These are phyloP conservation scores for Cephonodes hylas DNA, from an alignment of 2,888 invertebrate genomes.

Conservation along the genomic window DNA sequence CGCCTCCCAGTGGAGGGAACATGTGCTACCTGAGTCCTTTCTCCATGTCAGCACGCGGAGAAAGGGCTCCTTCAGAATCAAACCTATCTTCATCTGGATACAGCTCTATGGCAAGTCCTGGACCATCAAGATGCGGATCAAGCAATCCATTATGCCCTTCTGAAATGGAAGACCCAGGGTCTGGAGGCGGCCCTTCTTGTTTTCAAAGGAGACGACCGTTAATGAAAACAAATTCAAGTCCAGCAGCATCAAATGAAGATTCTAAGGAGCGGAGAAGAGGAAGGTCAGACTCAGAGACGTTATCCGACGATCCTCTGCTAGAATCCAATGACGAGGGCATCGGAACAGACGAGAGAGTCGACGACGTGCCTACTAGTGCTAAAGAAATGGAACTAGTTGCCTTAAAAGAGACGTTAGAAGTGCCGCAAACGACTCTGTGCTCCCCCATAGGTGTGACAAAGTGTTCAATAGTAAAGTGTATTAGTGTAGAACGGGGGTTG, in stretches of 20 bases:
- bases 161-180: conserved; percentile 87
- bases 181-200: conserved; percentile 77
- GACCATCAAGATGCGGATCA: conserved; percentile 90
- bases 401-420: conserved; percentile 69
- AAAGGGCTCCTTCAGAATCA: conserved; percentile 90
- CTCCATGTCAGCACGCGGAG: conserved; percentile 85
- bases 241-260: conserved; percentile 67
- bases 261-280: conserved; percentile 79
- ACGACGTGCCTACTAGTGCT: conserved; percentile 86
- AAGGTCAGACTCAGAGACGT: conserved; percentile 87
- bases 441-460: conserved; percentile 76
- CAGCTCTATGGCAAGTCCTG: conserved; percentile 92
- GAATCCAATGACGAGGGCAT: conserved; percentile 90
- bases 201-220: conserved; percentile 83
- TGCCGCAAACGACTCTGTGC: conserved; percentile 66
- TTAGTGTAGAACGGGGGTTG: conserved; percentile 77
- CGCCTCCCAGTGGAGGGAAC: conserved; percentile 73
- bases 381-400: conserved; percentile 81
- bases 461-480: conserved; percentile 79
- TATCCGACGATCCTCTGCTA: conserved; percentile 85
- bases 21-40: conserved; percentile 91
- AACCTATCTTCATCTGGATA: conserved; percentile 92
- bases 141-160: conserved; percentile 89
- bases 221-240: conserved; percentile 81
- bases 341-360: conserved; percentile 88